Evolutionary conservation across 2,797 vertebrate species (phyloP).

Genomic region (Chelonia mydas): DNA sequence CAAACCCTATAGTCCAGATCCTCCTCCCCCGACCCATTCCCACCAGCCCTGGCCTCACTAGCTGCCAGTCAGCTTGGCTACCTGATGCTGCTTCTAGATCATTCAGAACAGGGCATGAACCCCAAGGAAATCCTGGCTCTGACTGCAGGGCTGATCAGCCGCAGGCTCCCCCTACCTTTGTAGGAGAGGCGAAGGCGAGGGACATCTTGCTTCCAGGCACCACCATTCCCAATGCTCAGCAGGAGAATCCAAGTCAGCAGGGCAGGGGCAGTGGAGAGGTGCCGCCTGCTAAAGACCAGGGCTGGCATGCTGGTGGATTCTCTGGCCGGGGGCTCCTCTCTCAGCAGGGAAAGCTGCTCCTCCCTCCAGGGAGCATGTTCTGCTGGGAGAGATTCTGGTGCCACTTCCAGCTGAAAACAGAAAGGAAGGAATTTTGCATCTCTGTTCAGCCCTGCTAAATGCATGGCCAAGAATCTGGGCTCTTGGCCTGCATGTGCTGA

Average conservation of each 20-base stretch:
- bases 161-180: constrained; percentile 63
- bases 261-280: rapidly evolving
- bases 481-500: neutral
- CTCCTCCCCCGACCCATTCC: neutral
- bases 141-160: neutral
- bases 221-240: constrained; percentile 5
- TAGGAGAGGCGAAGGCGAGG: constrained; percentile 65
- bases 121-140: rapidly evolving
- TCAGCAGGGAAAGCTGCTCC: neutral
- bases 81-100: neutral
- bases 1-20: neutral
- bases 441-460: too few relatives aligned
- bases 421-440: neutral
- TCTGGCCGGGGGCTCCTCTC: neutral
- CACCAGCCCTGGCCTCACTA: neutral
- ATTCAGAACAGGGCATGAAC: neutral
- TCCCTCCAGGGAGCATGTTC: constrained; percentile 38
- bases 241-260: constrained; percentile 52
- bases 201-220: constrained; percentile 38
- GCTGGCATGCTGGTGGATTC: constrained; percentile 3
- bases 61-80: neutral
- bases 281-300: neutral
- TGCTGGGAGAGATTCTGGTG: rapidly evolving
- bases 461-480: too few relatives aligned
- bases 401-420: neutral